Evolutionary conservation across 1,140 invertebrate genomes (phyloP).

Genomic region (Ceratosolen fusciceps): DNA sequence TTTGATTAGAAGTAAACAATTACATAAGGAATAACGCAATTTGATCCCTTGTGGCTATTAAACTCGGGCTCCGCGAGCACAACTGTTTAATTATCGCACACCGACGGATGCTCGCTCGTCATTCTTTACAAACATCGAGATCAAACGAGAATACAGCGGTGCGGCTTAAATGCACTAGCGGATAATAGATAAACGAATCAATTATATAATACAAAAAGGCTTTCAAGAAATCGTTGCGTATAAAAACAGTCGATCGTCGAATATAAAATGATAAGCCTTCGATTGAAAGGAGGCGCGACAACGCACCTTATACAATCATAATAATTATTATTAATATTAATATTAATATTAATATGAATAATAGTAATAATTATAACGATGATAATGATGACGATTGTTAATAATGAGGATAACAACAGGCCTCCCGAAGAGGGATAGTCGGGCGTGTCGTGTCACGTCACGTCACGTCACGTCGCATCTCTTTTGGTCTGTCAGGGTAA

Average conservation of each 20-base stretch:
- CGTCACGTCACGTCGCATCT: no score
- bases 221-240: no score
- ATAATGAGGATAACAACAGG: no score
- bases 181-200: conserved; percentile 1
- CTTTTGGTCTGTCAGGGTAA: neutral
- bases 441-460: no score
- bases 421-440: no score
- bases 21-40: conserved; percentile 9
- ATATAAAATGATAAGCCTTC: neutral
- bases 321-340: no score
- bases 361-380: no score
- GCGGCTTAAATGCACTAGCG: neutral
- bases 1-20: conserved; percentile 29
- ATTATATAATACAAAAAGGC: neutral
- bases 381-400: no score
- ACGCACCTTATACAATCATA: no score
- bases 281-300: no score
- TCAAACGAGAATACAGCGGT: conserved; percentile 13
- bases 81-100: neutral
- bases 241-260: no score
- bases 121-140: neutral
- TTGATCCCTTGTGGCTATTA: conserved; percentile 12
- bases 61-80: neutral
- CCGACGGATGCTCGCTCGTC: neutral
- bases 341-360: no score